Percentiles rank a stretch among this genome's conserved stretches.
phyloP scores from a whole-genome alignment of 2,113 vertebrate species.

The Thalassarche chlororhynchos region DNA sequence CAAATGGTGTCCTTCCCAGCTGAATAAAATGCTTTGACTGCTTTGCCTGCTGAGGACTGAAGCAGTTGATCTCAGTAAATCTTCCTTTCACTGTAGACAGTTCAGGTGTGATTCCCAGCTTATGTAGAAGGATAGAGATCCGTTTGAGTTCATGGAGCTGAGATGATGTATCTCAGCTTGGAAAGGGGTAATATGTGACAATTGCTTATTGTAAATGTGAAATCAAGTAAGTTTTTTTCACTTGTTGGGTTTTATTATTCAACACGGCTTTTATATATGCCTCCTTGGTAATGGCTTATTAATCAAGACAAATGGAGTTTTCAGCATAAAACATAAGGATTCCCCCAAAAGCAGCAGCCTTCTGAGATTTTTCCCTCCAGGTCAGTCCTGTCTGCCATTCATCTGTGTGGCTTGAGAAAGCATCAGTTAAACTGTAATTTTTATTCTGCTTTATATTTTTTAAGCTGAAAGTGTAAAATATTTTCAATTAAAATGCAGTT shows the following conservation, averaged over 20 bases:
- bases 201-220: not conserved
- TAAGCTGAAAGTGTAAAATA: not conserved
- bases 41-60: not conserved
- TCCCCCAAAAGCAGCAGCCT: not conserved
- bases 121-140: not conserved
- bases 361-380: not conserved
- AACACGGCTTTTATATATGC: not conserved
- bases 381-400: not conserved
- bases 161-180: not conserved
- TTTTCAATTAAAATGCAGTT: slow-evolving; percentile 17
- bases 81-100: not conserved
- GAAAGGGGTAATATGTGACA: not conserved
- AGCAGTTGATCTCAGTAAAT: not conserved
- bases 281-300: not conserved
- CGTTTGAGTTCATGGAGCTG: not conserved
- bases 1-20: not conserved
- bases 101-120: not conserved
- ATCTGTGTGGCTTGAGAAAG: not conserved
- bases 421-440: not conserved
- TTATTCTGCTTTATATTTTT: not conserved
- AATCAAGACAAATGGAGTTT: slow-evolving; percentile 16
- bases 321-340: not conserved
- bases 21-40: not conserved
- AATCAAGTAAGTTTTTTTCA: not conserved
- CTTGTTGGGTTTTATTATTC: not conserved